Evolutionary conservation across 2,888 invertebrate genomes (phyloP), one percentile per base, ranked within the genome.

Genomic region (Fissipunctia ypsillon): DNA sequence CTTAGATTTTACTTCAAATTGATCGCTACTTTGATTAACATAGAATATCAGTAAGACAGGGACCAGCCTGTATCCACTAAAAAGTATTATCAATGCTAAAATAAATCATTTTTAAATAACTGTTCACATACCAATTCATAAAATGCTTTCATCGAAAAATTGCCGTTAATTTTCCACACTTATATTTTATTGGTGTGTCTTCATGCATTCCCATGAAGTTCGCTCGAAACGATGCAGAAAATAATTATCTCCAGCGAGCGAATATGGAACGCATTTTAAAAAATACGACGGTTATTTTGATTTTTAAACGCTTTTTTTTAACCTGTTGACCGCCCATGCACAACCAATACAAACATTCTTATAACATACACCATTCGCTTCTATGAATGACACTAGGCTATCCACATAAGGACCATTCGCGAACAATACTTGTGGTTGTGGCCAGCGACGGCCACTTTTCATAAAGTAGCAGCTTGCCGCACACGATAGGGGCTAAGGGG

Each of bases 1-100:
- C 79, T 88, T 88, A 87, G 61, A 72, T 75, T 81, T 88, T 77
- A 88, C 7, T 88, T 86, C 81, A 88, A 89, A 87, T 87, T 82
- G 84, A 85, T 88, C 78, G 81, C 90, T 90, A 90, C 88, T 75
- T 83, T 84, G 86, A 86, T 87, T 90, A 88, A 88, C 85, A 88
- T 91, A 92, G 90, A 92, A 92, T 93, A 93, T 93, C 90, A 90
- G 89, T 88, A 88, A 90, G 84, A 91, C 93, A 94, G 94, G 95
- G 91, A 93, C 95, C 95, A 95, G 95, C 95, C 95, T 93, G 95
- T 85, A 88, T 89, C 80, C 84, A 88, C 91, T 92, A 93, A 90
- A 90, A 92, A 78, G 67, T 79, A 82, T 76, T 77, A 79, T 76
- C 76, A 78, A 79, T 80, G 73, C 82, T 81, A 74, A 83, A 84